Conservation (phyloP, 1,140 invertebrate genomes). For the Drosophila sechellia region DNA sequence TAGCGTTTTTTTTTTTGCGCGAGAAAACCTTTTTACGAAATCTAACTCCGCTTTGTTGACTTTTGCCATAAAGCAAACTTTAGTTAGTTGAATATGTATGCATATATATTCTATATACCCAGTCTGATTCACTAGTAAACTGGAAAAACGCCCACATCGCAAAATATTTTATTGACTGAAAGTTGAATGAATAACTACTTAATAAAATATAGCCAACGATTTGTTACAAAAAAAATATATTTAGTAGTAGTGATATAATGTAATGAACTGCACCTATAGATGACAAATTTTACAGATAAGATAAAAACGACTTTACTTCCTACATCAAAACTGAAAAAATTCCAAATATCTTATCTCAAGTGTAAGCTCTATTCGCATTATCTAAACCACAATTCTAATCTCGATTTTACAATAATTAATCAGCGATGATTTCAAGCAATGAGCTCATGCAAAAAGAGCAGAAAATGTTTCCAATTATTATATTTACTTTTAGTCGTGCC, state of each 20-base stretch:
- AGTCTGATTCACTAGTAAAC: background rate
- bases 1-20: conserved; percentile 21
- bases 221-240: no score
- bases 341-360: conserved; percentile 6
- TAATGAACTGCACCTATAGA: no score
- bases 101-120: background rate
- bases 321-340: conserved; percentile 1
- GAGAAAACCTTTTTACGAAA: conserved; percentile 37
- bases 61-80: conserved; percentile 12
- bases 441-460: conserved; percentile 15
- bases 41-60: conserved; percentile 23
- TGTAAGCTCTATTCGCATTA: background rate
- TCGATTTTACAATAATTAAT: conserved; percentile 3
- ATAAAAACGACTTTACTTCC: background rate
- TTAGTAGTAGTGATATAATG: no score
- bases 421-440: conserved; percentile 8
- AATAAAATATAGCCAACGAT: no score
- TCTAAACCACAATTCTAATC: background rate
- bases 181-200: background rate
- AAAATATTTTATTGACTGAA: background rate
- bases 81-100: conserved; percentile 4
- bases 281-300: no score
- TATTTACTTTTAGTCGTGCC: background rate
- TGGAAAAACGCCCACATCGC: background rate
- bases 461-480: background rate